These are phyloP conservation scores for Aleiodes leptofemur DNA, from an alignment of 2,888 invertebrate genomes.

Conservation along the genomic window DNA sequence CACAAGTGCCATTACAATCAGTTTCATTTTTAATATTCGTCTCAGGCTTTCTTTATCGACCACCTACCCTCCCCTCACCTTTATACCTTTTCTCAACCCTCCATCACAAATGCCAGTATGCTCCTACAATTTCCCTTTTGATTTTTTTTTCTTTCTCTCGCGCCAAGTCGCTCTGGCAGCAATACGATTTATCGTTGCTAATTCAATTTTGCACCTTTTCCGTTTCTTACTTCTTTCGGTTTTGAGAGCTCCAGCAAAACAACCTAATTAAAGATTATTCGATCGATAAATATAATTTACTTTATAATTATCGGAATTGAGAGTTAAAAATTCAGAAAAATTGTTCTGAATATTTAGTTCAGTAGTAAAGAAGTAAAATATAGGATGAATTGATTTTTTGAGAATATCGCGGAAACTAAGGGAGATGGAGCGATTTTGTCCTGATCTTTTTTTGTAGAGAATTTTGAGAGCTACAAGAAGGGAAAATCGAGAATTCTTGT, in stretches of 20 bases:
- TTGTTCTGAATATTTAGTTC: no score
- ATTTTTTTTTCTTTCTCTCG: conserved; percentile 57
- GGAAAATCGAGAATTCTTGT: no score
- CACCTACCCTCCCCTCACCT: conserved; percentile 45
- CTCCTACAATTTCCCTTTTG: conserved; percentile 46
- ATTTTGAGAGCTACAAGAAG: no score
- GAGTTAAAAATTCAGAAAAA: no score
- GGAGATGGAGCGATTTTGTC: no score
- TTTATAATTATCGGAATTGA: not conserved
- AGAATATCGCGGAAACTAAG: no score
- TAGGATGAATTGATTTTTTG: no score
- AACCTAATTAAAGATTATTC: conserved; percentile 14
- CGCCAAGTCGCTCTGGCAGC: conserved; percentile 61
- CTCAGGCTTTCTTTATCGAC: conserved; percentile 67
- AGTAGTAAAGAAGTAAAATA: no score
- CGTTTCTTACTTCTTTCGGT: conserved; percentile 17
- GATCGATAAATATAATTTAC: not conserved
- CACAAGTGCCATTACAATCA: conserved; percentile 59
- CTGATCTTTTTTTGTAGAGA: no score
- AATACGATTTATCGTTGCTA: conserved; percentile 71
- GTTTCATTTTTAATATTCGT: conserved; percentile 72
- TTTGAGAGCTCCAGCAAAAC: not conserved
- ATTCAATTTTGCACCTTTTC: conserved; percentile 66
- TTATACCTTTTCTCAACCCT: conserved; percentile 50
- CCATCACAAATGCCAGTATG: not conserved